Conservation (phyloP, 2,888 invertebrate species). For the Pollenia labialis region DNA sequence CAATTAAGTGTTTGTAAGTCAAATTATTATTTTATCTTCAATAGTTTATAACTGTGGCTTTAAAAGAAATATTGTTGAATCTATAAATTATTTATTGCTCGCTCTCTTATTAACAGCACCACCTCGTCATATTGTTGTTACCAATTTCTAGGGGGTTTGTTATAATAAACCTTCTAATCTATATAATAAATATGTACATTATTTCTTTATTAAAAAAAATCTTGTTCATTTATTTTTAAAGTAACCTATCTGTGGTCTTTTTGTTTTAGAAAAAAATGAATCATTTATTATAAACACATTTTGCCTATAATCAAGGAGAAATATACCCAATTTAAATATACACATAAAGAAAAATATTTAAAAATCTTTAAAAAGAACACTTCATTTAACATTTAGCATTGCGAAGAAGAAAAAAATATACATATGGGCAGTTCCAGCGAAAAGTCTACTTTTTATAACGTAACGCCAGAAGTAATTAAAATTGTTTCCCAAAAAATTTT, state of each 20-base stretch:
- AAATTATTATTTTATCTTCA: no score
- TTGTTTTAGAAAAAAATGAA: constrained; percentile 38
- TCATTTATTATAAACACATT: constrained; percentile 28
- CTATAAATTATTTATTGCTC: background rate
- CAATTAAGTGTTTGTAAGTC: no score
- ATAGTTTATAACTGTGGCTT: constrained; percentile 2
- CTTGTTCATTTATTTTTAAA: constrained; percentile 44
- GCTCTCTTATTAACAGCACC: background rate
- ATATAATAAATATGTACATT: constrained; percentile 15
- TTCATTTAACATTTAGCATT: no score
- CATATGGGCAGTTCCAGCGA: no score
- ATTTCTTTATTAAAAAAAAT: background rate
- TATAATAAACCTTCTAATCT: constrained; percentile 48
- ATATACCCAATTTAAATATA: background rate
- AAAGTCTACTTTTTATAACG: no score
- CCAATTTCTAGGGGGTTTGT: constrained; percentile 35
- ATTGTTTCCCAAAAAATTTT: no score
- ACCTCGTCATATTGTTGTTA: constrained; percentile 25
- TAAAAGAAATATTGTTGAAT: constrained; percentile 4
- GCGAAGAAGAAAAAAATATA: no score
- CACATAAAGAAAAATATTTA: background rate
- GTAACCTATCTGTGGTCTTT: constrained; percentile 33
- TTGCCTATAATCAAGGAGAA: background rate
- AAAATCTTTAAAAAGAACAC: no score
- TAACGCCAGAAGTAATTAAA: no score